Conservation (phyloP, 2,797 vertebrate genomes). For the Vultur gryphus region DNA sequence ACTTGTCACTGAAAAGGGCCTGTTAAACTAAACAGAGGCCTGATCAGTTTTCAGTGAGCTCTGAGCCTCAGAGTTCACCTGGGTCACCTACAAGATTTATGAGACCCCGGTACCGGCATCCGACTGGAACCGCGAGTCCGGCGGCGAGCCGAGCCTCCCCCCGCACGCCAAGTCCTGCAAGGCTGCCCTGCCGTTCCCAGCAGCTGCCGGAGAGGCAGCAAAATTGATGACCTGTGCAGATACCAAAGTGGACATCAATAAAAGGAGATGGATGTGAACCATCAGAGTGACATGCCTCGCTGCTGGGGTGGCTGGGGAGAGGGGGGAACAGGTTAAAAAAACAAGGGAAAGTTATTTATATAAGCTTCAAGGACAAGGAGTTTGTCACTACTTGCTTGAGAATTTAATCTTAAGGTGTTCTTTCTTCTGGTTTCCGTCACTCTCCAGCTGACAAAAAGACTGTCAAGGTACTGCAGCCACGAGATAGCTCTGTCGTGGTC, state of each 20-base stretch:
- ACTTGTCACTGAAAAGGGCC: conserved; percentile 77
- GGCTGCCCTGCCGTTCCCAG: conserved; percentile 75
- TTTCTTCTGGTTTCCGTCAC: conserved; percentile 58
- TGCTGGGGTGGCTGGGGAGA: conserved; percentile 69
- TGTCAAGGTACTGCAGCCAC: neutral
- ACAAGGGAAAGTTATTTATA: conserved; percentile 92
- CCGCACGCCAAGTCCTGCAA: conserved; percentile 71
- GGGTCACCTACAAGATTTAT: conserved; percentile 83
- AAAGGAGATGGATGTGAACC: conserved; percentile 81
- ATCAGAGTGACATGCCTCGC: conserved; percentile 77
- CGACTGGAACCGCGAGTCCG: conserved; percentile 71
- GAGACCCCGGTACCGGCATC: conserved; percentile 69
- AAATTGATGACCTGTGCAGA: conserved; percentile 83
- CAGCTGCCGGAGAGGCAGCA: conserved; percentile 73
- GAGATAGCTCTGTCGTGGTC: neutral
- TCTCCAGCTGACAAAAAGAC: conserved; percentile 3
- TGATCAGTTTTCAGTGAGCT: conserved; percentile 81
- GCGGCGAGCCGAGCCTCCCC: conserved; percentile 60
- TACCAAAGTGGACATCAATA: conserved; percentile 82
- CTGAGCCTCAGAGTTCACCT: conserved; percentile 78
- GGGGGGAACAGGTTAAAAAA: conserved; percentile 89
- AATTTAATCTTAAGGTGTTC: conserved; percentile 69
- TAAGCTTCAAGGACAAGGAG: conserved; percentile 85
- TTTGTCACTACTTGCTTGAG: conserved; percentile 81
- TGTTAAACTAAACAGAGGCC: conserved; percentile 81